phyloP scores from a whole-genome alignment of 2,797 vertebrate genomes.

The Crenichthys baileyi region DNA sequence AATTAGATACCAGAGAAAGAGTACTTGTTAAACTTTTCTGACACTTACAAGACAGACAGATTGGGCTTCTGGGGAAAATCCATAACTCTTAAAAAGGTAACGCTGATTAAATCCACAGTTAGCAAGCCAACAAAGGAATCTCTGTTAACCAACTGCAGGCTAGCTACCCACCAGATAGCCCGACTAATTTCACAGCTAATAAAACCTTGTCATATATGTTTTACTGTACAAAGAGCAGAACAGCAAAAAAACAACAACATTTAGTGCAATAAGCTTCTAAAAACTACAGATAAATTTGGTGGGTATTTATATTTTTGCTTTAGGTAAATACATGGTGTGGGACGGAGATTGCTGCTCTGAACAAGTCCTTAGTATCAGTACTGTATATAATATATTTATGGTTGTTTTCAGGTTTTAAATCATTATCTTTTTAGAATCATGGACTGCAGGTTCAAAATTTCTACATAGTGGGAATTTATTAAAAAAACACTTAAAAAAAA shows the following conservation, averaged over 20 bases:
- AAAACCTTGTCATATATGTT: neutral
- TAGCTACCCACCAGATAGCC: no score
- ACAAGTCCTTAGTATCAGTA: no score
- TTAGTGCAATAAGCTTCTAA: constrained; percentile 1
- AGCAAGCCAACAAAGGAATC: neutral
- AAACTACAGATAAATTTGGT: neutral
- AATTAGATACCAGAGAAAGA: no score
- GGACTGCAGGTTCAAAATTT: neutral
- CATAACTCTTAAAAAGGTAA: neutral
- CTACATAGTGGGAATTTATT: neutral
- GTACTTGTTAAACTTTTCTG: no score
- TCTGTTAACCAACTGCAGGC: no score
- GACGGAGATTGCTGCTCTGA: neutral
- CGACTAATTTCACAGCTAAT: neutral
- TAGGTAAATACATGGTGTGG: neutral
- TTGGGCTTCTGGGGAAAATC: neutral
- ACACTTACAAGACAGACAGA: no score
- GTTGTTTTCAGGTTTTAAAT: neutral
- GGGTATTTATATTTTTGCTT: neutral
- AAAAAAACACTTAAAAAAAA: no score
- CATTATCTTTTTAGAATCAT: neutral
- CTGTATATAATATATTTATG: neutral
- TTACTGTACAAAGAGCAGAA: neutral
- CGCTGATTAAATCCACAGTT: neutral
- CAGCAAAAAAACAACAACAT: neutral